Evolutionary conservation across 2,113 vertebrate species (phyloP).

Genomic region (Toxostoma redivivum): DNA sequence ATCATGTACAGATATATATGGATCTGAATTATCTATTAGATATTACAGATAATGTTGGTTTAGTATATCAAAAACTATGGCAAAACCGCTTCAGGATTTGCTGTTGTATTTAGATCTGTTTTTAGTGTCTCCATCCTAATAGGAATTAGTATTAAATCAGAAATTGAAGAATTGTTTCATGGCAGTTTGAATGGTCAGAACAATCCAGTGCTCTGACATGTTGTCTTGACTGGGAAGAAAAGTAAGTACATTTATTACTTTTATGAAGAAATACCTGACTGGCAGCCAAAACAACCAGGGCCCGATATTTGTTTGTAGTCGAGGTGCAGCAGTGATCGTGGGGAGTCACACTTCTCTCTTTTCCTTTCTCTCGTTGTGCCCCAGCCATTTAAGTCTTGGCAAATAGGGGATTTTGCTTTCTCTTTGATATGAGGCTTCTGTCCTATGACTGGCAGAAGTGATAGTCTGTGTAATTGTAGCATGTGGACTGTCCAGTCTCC

Average conservation of each 20-base stretch:
- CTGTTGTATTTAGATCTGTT: neutral
- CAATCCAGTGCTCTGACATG: neutral
- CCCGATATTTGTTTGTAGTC: neutral
- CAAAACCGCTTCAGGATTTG: neutral
- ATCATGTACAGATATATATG: rapidly evolving
- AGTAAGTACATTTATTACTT: neutral
- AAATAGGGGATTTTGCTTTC: neutral
- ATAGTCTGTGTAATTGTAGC: neutral
- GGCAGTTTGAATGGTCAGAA: neutral
- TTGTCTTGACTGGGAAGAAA: neutral
- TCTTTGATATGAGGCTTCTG: neutral
- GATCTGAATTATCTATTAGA: neutral
- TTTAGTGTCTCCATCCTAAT: neutral
- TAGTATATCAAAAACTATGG: neutral
- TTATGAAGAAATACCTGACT: neutral
- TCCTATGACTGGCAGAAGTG: neutral
- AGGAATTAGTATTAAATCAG: neutral
- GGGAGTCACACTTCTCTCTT: neutral
- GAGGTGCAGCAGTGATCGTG: neutral
- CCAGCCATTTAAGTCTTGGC: neutral
- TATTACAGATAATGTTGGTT: neutral
- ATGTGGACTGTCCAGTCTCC: neutral
- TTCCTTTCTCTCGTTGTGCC: neutral
- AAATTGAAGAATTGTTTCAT: neutral
- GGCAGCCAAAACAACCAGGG: neutral